Evolutionary conservation across 2,113 vertebrate genomes (phyloP).

Genomic region (Sinocyclocheilus maitianheensis): DNA sequence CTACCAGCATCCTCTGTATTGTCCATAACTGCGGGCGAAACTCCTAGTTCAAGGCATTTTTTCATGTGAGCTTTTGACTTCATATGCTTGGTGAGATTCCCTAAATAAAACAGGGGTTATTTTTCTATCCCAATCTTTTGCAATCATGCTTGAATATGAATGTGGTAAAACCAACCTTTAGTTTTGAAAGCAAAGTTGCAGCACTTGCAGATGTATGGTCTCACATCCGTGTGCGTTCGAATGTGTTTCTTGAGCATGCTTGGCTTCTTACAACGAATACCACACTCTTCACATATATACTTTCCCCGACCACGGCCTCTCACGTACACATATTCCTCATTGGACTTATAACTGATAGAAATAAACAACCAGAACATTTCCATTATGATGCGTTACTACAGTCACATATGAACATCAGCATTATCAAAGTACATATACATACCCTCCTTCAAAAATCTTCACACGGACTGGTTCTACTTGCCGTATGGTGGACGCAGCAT

Average conservation of each 20-base stretch:
- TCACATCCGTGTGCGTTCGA: slow-evolving; percentile 94
- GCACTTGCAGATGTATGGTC: slow-evolving; percentile 95
- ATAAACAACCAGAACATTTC: background rate
- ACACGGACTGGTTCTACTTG: slow-evolving; percentile 90
- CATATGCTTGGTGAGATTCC: slow-evolving; percentile 99
- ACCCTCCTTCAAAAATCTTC: slow-evolving; percentile 99
- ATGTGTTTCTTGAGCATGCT: slow-evolving; percentile 99
- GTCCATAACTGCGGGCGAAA: slow-evolving; percentile 91
- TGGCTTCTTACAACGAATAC: slow-evolving; percentile 98
- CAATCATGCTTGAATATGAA: background rate
- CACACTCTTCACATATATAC: slow-evolving; percentile 79
- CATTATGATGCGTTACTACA: background rate
- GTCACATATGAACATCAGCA: background rate
- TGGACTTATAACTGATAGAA: slow-evolving; percentile 90
- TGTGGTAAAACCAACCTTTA: slow-evolving; percentile 82
- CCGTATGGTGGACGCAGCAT: slow-evolving; percentile 83
- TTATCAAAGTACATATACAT: slow-evolving; percentile 63
- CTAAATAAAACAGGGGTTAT: slow-evolving; percentile 65
- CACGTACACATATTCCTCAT: slow-evolving; percentile 97
- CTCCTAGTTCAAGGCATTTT: slow-evolving; percentile 96
- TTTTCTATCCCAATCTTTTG: background rate
- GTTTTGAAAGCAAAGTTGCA: slow-evolving; percentile 99
- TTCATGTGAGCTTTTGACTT: slow-evolving; percentile 99
- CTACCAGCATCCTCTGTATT: slow-evolving; percentile 90
- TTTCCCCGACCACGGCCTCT: slow-evolving; percentile 91